phyloP scores from a whole-genome alignment of 2,113 vertebrate species.

The Epinephelus cyanopodus region DNA sequence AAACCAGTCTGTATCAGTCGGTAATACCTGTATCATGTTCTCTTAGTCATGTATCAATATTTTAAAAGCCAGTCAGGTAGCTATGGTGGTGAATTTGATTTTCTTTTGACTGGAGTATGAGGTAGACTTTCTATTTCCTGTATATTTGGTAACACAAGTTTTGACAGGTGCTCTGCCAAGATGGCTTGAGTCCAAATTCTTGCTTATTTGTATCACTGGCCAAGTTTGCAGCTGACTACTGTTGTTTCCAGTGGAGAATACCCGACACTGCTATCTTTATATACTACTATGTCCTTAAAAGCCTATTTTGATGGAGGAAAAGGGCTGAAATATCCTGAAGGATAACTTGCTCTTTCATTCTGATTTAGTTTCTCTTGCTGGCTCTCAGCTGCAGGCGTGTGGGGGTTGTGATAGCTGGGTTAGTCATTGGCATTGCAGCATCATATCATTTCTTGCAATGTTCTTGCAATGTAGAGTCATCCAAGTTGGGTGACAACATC shows the following conservation, averaged over 20 bases:
- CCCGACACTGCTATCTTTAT: not conserved
- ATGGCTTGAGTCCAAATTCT: slow-evolving; percentile 11
- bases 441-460: slow-evolving; percentile 38
- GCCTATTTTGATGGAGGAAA: slow-evolving; percentile 21
- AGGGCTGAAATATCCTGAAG: slow-evolving; percentile 51
- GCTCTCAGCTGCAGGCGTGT: slow-evolving; percentile 30
- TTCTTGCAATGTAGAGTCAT: slow-evolving; percentile 21
- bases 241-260: not conserved
- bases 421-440: slow-evolving; percentile 53
- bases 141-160: not conserved
- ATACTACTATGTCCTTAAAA: not conserved
- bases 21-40: slow-evolving; percentile 6
- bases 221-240: not conserved
- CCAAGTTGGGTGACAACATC: slow-evolving; percentile 1
- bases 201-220: slow-evolving; percentile 4
- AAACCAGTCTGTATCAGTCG: slow-evolving; percentile 6
- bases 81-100: not conserved
- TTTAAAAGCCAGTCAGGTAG: not conserved
- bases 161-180: slow-evolving; percentile 10
- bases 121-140: slow-evolving; percentile 3
- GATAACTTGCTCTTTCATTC: slow-evolving; percentile 45
- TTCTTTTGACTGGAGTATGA: not conserved
- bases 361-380: slow-evolving; percentile 49
- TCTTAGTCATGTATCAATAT: not conserved
- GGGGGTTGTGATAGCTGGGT: slow-evolving; percentile 47